phyloP scores from a whole-genome alignment of 2,113 vertebrate species.

The Pardalotus punctatus region DNA sequence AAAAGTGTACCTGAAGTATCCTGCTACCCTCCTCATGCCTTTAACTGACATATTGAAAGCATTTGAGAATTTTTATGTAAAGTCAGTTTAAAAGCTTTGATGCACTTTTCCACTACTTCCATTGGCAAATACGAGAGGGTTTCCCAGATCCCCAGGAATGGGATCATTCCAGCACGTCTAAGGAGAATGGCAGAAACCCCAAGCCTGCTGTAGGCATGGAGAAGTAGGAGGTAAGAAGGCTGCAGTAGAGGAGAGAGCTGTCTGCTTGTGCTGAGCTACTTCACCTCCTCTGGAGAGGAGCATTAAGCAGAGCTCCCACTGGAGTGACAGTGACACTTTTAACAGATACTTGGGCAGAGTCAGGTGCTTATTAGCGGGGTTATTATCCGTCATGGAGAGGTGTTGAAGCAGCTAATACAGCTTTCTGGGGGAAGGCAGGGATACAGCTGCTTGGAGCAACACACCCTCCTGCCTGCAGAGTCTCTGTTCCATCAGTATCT shows the following conservation, averaged over 20 bases:
- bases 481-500: background rate
- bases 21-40: background rate
- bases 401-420: background rate
- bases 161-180: background rate
- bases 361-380: background rate
- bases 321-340: background rate
- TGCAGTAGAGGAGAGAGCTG: background rate
- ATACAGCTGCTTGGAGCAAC: background rate
- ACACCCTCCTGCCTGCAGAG: background rate
- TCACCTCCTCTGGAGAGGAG: background rate
- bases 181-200: background rate
- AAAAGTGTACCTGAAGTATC: background rate
- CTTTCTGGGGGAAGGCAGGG: background rate
- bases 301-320: background rate
- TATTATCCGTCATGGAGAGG: background rate
- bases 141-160: background rate
- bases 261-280: background rate
- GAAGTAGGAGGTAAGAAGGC: background rate
- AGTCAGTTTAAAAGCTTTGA: background rate
- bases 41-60: background rate
- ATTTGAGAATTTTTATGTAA: background rate
- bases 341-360: background rate
- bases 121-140: background rate
- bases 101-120: background rate
- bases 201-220: fast-evolving